These are phyloP conservation scores for Aurelia aurita complex sp. Pacific DNA, from an alignment of 30 jellyfish, hydroid and myxozoan species.

Conservation along the genomic window DNA sequence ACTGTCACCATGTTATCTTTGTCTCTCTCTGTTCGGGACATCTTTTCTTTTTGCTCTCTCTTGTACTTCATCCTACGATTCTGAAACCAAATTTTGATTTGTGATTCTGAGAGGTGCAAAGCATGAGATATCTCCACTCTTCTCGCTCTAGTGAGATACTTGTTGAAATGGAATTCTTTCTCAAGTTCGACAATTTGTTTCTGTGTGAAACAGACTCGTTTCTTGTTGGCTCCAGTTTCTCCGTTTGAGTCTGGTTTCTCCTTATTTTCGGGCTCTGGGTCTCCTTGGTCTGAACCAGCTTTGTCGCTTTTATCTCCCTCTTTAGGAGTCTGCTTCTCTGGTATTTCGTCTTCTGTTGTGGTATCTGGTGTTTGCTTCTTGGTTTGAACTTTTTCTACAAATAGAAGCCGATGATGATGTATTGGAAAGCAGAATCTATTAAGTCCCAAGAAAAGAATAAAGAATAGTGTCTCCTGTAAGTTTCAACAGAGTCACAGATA, in stretches of 20 bases:
- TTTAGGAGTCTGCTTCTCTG: neutral
- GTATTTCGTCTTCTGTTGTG: neutral
- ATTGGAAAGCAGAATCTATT: no score
- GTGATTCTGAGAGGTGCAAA: slow-evolving; percentile 75
- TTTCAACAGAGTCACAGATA: no score
- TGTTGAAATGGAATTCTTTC: slow-evolving; percentile 87
- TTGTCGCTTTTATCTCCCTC: neutral
- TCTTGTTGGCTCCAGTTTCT: slow-evolving; percentile 63
- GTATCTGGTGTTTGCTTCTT: slow-evolving; percentile 36
- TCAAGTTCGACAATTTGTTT: slow-evolving; percentile 94
- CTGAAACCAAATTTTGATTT: slow-evolving; percentile 88
- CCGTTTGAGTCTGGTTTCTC: slow-evolving; percentile 20
- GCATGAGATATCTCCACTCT: slow-evolving; percentile 81
- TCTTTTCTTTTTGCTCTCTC: slow-evolving; percentile 85
- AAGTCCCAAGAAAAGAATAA: no score
- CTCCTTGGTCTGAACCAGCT: neutral
- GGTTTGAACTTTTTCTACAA: slow-evolving; percentile 8
- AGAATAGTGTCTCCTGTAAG: no score
- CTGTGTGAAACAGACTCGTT: slow-evolving; percentile 90
- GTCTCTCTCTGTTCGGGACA: slow-evolving; percentile 60
- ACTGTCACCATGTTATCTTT: slow-evolving; percentile 42
- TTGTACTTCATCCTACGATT: slow-evolving; percentile 93
- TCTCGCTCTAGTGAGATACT: slow-evolving; percentile 85
- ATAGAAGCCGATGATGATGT: no score
- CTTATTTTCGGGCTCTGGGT: slow-evolving; percentile 13